Conservation (phyloP, 2,888 invertebrate genomes). For the Lasioglossum pauxillum region DNA sequence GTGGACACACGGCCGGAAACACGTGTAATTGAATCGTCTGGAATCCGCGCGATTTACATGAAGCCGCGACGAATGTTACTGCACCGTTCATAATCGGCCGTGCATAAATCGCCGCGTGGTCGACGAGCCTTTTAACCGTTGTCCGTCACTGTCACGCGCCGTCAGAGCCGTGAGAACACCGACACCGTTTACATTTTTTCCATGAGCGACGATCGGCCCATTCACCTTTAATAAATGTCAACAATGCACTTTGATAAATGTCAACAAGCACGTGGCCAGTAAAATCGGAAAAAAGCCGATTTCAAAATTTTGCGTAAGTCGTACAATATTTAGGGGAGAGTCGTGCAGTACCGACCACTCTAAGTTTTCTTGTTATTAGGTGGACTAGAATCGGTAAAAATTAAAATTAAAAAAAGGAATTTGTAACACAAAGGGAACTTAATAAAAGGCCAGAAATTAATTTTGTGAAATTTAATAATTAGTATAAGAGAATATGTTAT, state of each 20-base stretch:
- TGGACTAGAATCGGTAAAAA: too few species aligned
- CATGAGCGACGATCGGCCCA: neutral
- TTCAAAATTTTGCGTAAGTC: too few species aligned
- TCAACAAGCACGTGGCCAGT: too few species aligned
- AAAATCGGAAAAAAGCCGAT: too few species aligned
- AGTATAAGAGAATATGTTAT: too few species aligned
- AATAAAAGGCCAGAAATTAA: too few species aligned
- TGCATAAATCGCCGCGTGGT: slow-evolving; percentile 56
- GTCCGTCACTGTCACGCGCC: slow-evolving; percentile 31
- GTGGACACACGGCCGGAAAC: slow-evolving; percentile 5
- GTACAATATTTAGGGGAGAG: too few species aligned
- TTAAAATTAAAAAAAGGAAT: too few species aligned
- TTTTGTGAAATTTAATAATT: too few species aligned
- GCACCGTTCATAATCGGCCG: slow-evolving; percentile 73
- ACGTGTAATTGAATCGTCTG: slow-evolving; percentile 74
- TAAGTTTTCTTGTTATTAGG: too few species aligned
- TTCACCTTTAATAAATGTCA: neutral
- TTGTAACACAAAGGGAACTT: too few species aligned
- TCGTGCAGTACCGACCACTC: too few species aligned
- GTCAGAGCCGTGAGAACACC: neutral
- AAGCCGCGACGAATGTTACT: slow-evolving; percentile 71
- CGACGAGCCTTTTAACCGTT: slow-evolving; percentile 49
- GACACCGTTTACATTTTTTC: neutral
- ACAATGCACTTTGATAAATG: neutral
- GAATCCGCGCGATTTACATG: slow-evolving; percentile 73